A percentile compares a stretch with the other conserved stretches of the same genome.
Conservation (phyloP, 2,888 invertebrate species). For the Timandra comae region DNA sequence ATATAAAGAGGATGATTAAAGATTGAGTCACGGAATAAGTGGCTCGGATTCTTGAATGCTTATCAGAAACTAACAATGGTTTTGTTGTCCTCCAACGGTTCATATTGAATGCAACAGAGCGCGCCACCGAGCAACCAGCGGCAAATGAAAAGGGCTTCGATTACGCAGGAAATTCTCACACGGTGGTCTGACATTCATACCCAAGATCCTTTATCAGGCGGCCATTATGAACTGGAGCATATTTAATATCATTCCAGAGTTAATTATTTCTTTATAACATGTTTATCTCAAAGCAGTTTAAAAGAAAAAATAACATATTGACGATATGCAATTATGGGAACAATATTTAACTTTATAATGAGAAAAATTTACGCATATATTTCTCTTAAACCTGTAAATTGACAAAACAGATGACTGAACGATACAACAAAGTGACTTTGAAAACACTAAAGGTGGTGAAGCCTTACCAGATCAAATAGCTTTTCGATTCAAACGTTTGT, state of each 20-base stretch:
- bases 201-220: constrained; percentile 16
- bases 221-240: not conserved
- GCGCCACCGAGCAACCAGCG: constrained; percentile 39
- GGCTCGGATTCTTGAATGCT: constrained; percentile 30
- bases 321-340: too few species aligned
- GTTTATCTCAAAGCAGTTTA: too few species aligned
- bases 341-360: too few species aligned
- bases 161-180: constrained; percentile 43
- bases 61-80: constrained; percentile 47
- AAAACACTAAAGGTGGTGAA: too few species aligned
- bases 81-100: constrained; percentile 40
- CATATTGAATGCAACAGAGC: constrained; percentile 60
- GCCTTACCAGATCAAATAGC: too few species aligned
- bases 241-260: too few species aligned
- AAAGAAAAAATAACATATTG: too few species aligned
- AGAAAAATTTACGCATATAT: too few species aligned
- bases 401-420: too few species aligned
- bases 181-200: constrained; percentile 51
- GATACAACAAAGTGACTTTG: too few species aligned
- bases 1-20: constrained; percentile 10
- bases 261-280: too few species aligned
- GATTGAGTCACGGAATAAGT: constrained; percentile 13
- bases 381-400: too few species aligned
- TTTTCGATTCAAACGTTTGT: constrained; percentile 6
- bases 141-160: constrained; percentile 51